Percentiles rank a stretch among this genome's conserved stretches.
Evolutionary conservation across 2,113 vertebrate species (phyloP).

Genomic region (Euleptes europaea): DNA sequence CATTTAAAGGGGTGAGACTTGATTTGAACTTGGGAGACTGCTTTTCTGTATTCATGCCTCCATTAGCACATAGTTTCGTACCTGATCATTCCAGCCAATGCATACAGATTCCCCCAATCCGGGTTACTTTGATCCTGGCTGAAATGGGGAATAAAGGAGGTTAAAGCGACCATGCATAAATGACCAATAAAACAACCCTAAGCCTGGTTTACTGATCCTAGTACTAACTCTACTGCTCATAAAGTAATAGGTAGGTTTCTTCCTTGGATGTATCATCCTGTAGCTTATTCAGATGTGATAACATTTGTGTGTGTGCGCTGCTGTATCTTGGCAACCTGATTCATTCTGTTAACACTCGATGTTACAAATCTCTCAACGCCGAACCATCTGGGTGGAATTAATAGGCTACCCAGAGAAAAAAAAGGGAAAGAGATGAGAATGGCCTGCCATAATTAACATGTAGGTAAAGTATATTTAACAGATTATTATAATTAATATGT

Average conservation of each 20-base stretch:
- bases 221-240: constrained; percentile 56
- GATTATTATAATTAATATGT: constrained; percentile 86
- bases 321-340: constrained; percentile 85
- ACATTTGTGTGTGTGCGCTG: constrained; percentile 69
- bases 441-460: constrained; percentile 81
- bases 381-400: constrained; percentile 84
- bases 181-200: too few species aligned
- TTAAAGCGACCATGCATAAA: too few species aligned
- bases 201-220: constrained; percentile 37
- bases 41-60: too few species aligned
- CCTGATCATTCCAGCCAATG: too few species aligned
- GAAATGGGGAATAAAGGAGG: too few species aligned
- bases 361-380: constrained; percentile 78
- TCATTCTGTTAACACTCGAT: constrained; percentile 79
- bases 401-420: constrained; percentile 82
- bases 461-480: constrained; percentile 85
- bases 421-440: constrained; percentile 83
- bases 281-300: constrained; percentile 79
- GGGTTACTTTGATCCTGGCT: too few species aligned
- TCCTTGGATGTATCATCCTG: constrained; percentile 70
- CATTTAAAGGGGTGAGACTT: too few species aligned
- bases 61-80: too few species aligned
- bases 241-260: constrained; percentile 71
- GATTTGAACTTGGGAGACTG: too few species aligned
- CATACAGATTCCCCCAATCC: too few species aligned